A percentile compares a stretch with the other conserved stretches of the same genome.
Conservation (phyloP, 2,113 vertebrate genomes). For the Tapirus terrestris region DNA sequence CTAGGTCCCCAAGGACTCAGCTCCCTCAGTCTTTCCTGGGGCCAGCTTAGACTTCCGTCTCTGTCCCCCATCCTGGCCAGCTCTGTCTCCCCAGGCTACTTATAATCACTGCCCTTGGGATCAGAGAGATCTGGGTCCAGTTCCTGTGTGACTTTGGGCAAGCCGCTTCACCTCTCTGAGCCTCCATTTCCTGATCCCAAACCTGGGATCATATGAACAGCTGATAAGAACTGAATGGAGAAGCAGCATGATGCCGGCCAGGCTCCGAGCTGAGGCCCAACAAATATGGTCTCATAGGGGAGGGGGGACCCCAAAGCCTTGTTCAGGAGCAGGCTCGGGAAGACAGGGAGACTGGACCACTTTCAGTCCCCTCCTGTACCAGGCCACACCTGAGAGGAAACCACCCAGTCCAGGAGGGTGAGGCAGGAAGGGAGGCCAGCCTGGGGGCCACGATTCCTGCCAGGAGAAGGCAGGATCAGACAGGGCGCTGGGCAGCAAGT, state of each 20-base stretch:
- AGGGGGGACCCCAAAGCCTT: neutral
- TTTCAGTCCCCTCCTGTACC: neutral
- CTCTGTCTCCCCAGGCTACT: neutral
- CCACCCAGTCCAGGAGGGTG: neutral
- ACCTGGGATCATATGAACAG: neutral
- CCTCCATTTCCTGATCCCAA: neutral
- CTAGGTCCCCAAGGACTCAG: neutral
- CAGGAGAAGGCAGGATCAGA: neutral
- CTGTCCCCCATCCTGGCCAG: neutral
- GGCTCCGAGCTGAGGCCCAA: neutral
- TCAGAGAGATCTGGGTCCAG: neutral
- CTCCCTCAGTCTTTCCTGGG: neutral
- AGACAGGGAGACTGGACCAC: neutral
- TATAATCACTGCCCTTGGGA: neutral
- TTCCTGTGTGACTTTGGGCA: neutral
- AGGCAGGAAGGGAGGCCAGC: neutral
- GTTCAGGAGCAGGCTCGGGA: neutral
- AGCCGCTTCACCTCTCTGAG: neutral
- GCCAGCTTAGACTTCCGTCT: neutral
- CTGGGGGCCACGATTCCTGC: neutral
- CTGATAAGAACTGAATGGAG: neutral
- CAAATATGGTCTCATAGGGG: neutral
- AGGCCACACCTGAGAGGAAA: neutral
- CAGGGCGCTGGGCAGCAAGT: neutral
- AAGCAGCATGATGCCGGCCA: neutral